Base-by-base conservation (phyloP, 2,888 invertebrate genomes). In the Limnephilus rhombicus region DNA sequence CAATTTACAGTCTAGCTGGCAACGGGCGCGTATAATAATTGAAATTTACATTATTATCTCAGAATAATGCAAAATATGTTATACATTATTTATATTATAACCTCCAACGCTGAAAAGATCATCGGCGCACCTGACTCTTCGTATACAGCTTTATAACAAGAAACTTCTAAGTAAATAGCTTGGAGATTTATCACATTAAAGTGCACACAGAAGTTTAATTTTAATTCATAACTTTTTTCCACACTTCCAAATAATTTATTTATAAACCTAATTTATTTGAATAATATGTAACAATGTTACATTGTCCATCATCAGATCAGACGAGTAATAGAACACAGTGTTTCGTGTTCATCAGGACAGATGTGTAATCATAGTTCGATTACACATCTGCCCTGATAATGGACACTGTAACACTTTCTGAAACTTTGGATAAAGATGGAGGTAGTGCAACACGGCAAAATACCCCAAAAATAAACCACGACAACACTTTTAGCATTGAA, bases 1-100 rank as follows among this genome's bases (percentile, higher is more conserved):
- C 41, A 34, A 85, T 85, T 41, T 85, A 85, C 85, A 85, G 37
- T 85, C 37, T 68, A 68, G 68, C 68, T 68, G 68, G n/a, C n/a
- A n/a, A 68, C 68, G 68, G 68, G 24, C 68, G 68, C 68, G 68
- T 68, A 68, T 68, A 68, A 68, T 68, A 68, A 68, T 68, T 68
- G 68, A 68, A 68, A 68, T 68, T 68, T 68, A 68, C 68, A 68
- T 68, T 68, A 68, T 68, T 68, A 68, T 68, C 68, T 68, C 68
- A 68, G 68, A 68, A 68, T 68, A 68, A 68, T 68, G 68, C 24
- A 68, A 68, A 68, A 68, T 68, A 68, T 68, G 68, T n/a, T n/a
- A 68, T 68, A 68, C 68, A 68, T 68, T 68, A 68, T 68, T 24
- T 68, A 68, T 68, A 68, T 68, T 68, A 68, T 24, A 68, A 68